Conservation (phyloP, 2,888 invertebrate species). For the Pimpla rufipes region DNA sequence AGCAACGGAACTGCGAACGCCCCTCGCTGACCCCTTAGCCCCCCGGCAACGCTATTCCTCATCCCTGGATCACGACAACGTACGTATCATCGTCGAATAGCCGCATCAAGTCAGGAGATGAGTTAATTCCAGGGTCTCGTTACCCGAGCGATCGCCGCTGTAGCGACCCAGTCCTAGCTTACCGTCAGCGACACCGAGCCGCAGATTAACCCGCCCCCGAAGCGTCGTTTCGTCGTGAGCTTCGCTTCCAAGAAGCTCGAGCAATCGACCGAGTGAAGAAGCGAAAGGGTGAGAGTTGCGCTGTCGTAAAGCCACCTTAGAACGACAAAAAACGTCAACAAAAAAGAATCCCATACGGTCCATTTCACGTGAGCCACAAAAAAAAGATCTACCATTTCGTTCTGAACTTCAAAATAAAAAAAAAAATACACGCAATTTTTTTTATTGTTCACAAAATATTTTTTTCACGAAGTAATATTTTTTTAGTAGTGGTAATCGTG, state of each 20-base stretch:
- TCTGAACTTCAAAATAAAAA: too few relatives aligned
- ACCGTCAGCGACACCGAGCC: too few relatives aligned
- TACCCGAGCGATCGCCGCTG: slow-evolving; percentile 33
- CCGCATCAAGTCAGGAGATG: slow-evolving; percentile 61
- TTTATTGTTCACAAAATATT: too few relatives aligned
- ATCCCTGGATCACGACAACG: neutral
- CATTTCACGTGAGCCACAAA: too few relatives aligned
- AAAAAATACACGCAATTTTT: too few relatives aligned
- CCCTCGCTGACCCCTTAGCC: neutral
- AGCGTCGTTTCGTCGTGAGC: neutral
- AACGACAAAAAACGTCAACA: too few relatives aligned
- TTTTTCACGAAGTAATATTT: too few relatives aligned
- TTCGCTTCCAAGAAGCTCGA: neutral
- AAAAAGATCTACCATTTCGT: too few relatives aligned
- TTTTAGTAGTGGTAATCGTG: too few relatives aligned
- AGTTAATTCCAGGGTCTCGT: slow-evolving; percentile 71
- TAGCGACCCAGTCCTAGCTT: neutral
- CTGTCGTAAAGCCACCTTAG: neutral
- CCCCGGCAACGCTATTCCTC: neutral
- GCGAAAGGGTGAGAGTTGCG: neutral
- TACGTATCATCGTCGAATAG: slow-evolving; percentile 57
- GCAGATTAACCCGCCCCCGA: neutral
- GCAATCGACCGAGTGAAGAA: neutral
- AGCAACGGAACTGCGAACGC: neutral
- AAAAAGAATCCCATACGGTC: too few relatives aligned